Percentiles rank a stretch among this genome's conserved stretches.
Evolutionary conservation across 1,140 invertebrate species (phyloP).

Genomic region (Saccostrea echinata): DNA sequence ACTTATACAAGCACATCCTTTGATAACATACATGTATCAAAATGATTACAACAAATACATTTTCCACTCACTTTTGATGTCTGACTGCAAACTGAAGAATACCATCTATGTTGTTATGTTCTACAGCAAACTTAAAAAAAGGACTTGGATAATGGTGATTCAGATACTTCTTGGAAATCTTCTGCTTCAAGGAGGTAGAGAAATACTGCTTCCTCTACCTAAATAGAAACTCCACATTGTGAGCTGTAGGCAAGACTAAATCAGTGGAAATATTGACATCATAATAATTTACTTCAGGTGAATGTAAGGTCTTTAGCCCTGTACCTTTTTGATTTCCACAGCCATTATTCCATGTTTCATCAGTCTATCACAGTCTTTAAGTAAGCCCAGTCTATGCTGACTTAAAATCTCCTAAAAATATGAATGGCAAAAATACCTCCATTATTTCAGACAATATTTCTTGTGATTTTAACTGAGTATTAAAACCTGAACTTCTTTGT

Average conservation of each 20-base stretch:
- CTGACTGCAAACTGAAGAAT: slow-evolving; percentile 55
- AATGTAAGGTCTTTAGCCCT: no score
- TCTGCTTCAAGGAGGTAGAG: slow-evolving; percentile 48
- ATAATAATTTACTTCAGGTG: no score
- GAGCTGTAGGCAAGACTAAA: background rate
- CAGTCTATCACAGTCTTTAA: background rate
- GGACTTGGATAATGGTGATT: background rate
- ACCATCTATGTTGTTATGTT: slow-evolving; percentile 53
- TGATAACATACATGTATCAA: no score
- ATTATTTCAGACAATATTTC: no score
- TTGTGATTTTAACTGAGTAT: no score
- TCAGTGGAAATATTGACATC: background rate
- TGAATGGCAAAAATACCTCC: no score
- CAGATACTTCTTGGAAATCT: slow-evolving; percentile 51
- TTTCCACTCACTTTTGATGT: slow-evolving; percentile 51
- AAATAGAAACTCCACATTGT: slow-evolving; percentile 3
- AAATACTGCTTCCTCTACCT: slow-evolving; percentile 57
- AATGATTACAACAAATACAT: background rate
- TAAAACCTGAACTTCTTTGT: no score
- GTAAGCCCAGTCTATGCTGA: background rate
- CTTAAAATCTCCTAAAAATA: slow-evolving; percentile 14
- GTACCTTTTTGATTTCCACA: background rate
- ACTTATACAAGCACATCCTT: no score
- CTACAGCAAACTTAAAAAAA: slow-evolving; percentile 53
- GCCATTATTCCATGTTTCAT: background rate